Conservation (phyloP, 2,888 invertebrate species). For the Drosophila merina region DNA sequence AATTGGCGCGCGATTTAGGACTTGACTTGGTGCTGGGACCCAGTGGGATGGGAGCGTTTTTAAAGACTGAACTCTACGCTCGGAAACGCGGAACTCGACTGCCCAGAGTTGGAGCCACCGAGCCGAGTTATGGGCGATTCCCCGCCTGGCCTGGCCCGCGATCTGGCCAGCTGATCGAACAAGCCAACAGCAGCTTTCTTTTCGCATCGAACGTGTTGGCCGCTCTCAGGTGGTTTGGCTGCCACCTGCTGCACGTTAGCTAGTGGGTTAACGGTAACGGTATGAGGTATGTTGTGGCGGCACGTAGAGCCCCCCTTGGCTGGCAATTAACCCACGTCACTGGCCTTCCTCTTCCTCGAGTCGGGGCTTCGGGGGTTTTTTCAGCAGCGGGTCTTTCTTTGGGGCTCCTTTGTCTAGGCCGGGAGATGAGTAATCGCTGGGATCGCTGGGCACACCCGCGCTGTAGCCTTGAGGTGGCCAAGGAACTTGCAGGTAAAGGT, state of each 20-base stretch:
- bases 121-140: slow-evolving; percentile 75
- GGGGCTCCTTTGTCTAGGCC: slow-evolving; percentile 38
- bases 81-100: slow-evolving; percentile 79
- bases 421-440: not conserved
- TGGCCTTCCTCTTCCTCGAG: slow-evolving; percentile 12
- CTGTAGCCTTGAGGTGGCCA: slow-evolving; percentile 32
- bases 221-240: slow-evolving; percentile 32
- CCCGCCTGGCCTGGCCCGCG: slow-evolving; percentile 5
- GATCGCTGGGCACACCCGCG: slow-evolving; percentile 39
- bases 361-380: slow-evolving; percentile 11
- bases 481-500: slow-evolving; percentile 23
- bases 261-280: slow-evolving; percentile 44
- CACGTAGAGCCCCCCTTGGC: slow-evolving; percentile 28
- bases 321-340: slow-evolving; percentile 37
- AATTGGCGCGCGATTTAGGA: slow-evolving; percentile 4
- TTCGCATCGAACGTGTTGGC: slow-evolving; percentile 42
- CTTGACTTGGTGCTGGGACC: not conserved
- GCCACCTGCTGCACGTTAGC: slow-evolving; percentile 50
- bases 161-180: slow-evolving; percentile 27
- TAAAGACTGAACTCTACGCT: slow-evolving; percentile 65
- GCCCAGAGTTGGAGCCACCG: slow-evolving; percentile 68
- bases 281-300: not conserved
- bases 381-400: not conserved
- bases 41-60: slow-evolving; percentile 7
- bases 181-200: slow-evolving; percentile 39